Base-by-base conservation (phyloP, 1,140 invertebrate genomes). In the Megathymus violae region DNA sequence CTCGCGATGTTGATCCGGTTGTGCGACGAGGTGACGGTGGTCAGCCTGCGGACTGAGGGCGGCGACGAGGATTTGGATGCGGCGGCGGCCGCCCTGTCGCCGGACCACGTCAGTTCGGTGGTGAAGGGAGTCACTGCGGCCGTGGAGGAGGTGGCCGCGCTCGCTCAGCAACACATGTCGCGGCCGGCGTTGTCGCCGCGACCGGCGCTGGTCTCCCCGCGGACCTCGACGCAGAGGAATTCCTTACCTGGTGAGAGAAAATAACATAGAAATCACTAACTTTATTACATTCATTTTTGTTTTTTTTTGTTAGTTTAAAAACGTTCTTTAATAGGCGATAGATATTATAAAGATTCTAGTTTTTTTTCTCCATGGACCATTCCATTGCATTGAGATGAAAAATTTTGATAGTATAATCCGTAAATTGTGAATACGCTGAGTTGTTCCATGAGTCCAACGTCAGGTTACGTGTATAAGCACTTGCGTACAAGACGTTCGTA, bases 1-100 rank as follows among this genome's bases (percentile, higher is more conserved):
- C 89, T 98, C 38, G 97, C 97, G 7, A 94, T 95, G 83, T 93
- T 99, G 54, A 95, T 99, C 64, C 95, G 96, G 76, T 93, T 98
- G 56, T 97, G 97, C 85, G 97, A 99, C 88, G 96, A 97, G 83
- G 95, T 89, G 13, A 84, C 86, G 0, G 82, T 82, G 0, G 76
- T 84, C 0, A 85, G 97, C 36, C 90, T 98, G 67, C 91, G 98
- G 2, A 93, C 95, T 69, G 94, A 94, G 19, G 93, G 95, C 36
- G 78, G 77, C 4, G 76, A 86, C 16, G 74, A 81, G 17, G 85
- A 85, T 59, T 25, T 80, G 36, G 83, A 85, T 10, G 71, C 68
- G 14, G 77, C 79, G 0, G 74, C 78, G 6, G 67, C 75, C 6
- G 85, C 83, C 0, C 54, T 90, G 62, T 86, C 84, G 0, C 83